These are phyloP conservation scores for Fragum fragum DNA, from an alignment of 2,888 invertebrate species.

Conservation along the genomic window DNA sequence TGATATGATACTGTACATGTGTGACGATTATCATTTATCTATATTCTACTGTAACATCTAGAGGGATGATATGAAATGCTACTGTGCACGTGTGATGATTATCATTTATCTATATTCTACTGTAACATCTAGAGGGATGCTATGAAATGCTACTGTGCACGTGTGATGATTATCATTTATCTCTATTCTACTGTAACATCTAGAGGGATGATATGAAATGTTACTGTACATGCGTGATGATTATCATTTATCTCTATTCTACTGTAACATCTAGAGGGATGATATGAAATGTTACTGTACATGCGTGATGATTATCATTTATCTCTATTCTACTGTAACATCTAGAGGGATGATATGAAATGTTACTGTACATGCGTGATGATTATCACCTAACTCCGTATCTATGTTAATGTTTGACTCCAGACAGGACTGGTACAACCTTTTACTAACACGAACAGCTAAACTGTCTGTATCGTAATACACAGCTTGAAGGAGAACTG, in stretches of 20 bases:
- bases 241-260: slow-evolving; percentile 5
- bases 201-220: too few relatives aligned
- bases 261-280: slow-evolving; percentile 25
- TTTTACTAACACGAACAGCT: slow-evolving; percentile 34
- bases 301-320: slow-evolving; percentile 19
- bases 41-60: background rate
- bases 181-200: background rate
- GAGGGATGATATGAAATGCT: too few relatives aligned
- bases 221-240: too few relatives aligned
- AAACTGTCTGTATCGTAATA: slow-evolving; percentile 43
- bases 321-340: slow-evolving; percentile 18
- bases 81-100: too few relatives aligned
- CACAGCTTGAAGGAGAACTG: slow-evolving; percentile 11
- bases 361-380: slow-evolving; percentile 29
- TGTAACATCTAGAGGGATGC: too few relatives aligned
- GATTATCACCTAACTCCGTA: slow-evolving; percentile 24
- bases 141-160: too few relatives aligned
- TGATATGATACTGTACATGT: too few relatives aligned
- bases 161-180: background rate
- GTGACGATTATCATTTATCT: background rate
- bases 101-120: slow-evolving; percentile 1
- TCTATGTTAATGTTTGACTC: slow-evolving; percentile 36
- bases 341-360: slow-evolving; percentile 33
- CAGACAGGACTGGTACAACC: slow-evolving; percentile 47
- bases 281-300: slow-evolving; percentile 37